A percentile compares a stretch with the other conserved stretches of the same genome.
Conservation (phyloP, 37 sponge, comb jelly and placozoan genomes). For the Spongia lamella region DNA sequence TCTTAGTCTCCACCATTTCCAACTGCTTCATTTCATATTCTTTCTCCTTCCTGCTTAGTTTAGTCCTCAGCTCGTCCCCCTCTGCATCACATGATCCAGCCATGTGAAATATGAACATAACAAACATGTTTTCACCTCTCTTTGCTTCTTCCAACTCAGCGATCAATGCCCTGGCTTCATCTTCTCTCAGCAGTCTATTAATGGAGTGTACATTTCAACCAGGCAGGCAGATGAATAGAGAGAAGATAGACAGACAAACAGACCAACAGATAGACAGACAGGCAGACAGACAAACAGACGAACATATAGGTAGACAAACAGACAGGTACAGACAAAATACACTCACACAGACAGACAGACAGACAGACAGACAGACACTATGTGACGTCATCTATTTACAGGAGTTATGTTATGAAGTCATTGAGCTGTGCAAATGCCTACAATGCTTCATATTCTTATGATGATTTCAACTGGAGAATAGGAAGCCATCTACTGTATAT, state of each 20-base stretch:
- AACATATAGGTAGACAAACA: neutral
- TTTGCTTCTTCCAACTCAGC: slow-evolving; percentile 45
- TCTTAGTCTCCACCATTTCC: slow-evolving; percentile 15
- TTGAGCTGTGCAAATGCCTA: no score
- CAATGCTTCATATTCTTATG: no score
- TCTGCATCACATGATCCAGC: slow-evolving; percentile 6
- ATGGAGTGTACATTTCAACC: neutral
- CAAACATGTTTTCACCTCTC: slow-evolving; percentile 17
- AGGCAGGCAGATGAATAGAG: no score
- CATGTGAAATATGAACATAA: neutral
- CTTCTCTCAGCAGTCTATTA: slow-evolving; percentile 50
- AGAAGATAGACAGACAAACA: neutral
- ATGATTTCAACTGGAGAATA: no score
- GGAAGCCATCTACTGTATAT: no score
- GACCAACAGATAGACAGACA: neutral
- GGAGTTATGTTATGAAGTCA: no score
- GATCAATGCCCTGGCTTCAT: slow-evolving; percentile 35
- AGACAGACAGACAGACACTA: slow-evolving; percentile 20
- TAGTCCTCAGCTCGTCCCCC: slow-evolving; percentile 41
- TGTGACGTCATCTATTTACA: no score
- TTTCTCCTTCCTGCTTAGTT: slow-evolving; percentile 69
- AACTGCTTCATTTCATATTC: slow-evolving; percentile 49
- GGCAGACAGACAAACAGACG: neutral
- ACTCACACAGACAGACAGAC: neutral
- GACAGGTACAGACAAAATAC: neutral